These are phyloP conservation scores for Pangasianodon gigas DNA, from an alignment of 2,113 vertebrate species.

Conservation along the genomic window DNA sequence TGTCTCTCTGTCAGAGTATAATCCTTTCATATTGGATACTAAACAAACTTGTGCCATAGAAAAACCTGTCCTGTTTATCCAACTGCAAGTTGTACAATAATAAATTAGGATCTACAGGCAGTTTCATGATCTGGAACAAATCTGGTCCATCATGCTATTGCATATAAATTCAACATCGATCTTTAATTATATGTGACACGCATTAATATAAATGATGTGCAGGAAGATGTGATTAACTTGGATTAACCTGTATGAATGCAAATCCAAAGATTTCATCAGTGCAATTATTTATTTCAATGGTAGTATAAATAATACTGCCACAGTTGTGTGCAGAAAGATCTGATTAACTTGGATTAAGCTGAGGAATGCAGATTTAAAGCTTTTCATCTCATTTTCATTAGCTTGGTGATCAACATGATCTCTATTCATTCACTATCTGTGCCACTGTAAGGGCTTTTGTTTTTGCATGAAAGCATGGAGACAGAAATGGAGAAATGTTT, in stretches of 20 bases:
- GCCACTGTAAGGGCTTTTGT: background rate
- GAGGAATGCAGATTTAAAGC: background rate
- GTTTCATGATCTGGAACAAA: background rate
- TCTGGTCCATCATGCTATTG: background rate
- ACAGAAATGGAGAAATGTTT: constrained; percentile 1
- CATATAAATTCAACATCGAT: background rate
- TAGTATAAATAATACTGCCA: background rate
- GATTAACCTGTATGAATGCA: background rate
- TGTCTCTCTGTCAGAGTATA: background rate
- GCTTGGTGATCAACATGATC: background rate
- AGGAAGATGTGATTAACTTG: background rate
- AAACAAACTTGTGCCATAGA: background rate
- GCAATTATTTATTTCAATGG: background rate
- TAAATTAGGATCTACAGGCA: background rate
- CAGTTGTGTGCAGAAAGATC: background rate
- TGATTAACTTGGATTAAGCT: constrained; percentile 2
- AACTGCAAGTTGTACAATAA: background rate
- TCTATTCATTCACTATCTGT: background rate
- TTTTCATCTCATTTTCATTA: constrained; percentile 2
- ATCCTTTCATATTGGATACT: background rate
- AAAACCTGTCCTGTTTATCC: background rate
- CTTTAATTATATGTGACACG: background rate
- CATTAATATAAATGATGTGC: background rate
- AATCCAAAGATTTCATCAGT: constrained; percentile 3
- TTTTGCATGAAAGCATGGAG: background rate